Conservation (phyloP, 2,888 invertebrate genomes). For the Brenthis ino region DNA sequence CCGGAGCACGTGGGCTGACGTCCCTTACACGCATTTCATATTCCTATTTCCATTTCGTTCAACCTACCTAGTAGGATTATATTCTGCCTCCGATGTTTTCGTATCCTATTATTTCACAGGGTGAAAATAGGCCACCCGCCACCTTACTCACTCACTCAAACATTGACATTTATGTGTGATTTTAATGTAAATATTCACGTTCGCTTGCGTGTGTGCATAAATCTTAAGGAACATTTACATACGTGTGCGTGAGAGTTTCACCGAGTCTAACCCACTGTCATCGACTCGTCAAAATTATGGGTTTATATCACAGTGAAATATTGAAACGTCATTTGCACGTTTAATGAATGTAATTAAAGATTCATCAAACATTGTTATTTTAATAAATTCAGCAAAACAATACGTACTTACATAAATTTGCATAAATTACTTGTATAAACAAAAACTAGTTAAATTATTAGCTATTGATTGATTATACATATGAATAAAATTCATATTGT, state of each 20-base stretch:
- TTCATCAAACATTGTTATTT: slow-evolving; percentile 4
- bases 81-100: slow-evolving; percentile 81
- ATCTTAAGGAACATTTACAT: slow-evolving; percentile 44
- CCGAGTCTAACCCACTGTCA: slow-evolving; percentile 80
- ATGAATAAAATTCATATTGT: no score
- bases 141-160: slow-evolving; percentile 66
- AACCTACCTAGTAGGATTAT: slow-evolving; percentile 80
- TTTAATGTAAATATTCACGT: slow-evolving; percentile 46
- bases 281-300: slow-evolving; percentile 79
- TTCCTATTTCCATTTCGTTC: slow-evolving; percentile 78
- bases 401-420: not conserved
- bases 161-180: slow-evolving; percentile 57
- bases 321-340: slow-evolving; percentile 29
- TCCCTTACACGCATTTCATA: slow-evolving; percentile 80
- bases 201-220: slow-evolving; percentile 52
- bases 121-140: slow-evolving; percentile 81
- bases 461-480: no score
- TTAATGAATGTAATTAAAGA: slow-evolving; percentile 36
- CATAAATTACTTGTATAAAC: not conserved
- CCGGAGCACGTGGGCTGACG: slow-evolving; percentile 64
- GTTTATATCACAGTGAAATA: slow-evolving; percentile 56
- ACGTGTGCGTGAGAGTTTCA: slow-evolving; percentile 67
- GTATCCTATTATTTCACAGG: slow-evolving; percentile 82
- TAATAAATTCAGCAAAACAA: slow-evolving; percentile 26
- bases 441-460: no score